Evolutionary conservation across 2,113 vertebrate genomes (phyloP).

Genomic region (Microtus montanus): DNA sequence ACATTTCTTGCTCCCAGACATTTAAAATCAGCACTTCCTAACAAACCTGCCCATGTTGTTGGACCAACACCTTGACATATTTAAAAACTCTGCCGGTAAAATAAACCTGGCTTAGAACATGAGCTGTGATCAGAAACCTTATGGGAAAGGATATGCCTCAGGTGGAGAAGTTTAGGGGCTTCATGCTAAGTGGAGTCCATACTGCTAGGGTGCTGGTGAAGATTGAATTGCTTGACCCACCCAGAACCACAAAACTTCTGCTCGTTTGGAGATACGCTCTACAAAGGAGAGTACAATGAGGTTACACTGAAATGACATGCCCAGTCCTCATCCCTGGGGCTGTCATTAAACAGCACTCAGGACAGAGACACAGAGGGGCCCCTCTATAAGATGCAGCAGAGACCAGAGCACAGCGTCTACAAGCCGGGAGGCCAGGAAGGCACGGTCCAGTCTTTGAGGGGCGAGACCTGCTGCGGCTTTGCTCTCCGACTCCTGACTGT

Average conservation of each 20-base stretch:
- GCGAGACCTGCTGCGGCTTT: not conserved
- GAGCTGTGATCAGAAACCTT: conserved; percentile 1
- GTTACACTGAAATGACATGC: not conserved
- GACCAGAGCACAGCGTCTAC: accelerated
- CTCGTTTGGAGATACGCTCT: not conserved
- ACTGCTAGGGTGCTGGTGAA: too few species aligned
- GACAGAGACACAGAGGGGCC: not conserved
- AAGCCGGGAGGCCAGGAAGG: not conserved
- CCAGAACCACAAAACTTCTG: too few species aligned
- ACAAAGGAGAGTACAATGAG: not conserved
- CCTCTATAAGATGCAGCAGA: accelerated
- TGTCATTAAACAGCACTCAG: too few species aligned
- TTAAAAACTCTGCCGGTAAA: not conserved
- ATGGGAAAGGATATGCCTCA: not conserved
- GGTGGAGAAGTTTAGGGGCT: not conserved
- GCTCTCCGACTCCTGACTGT: not conserved
- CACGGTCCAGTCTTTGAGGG: not conserved
- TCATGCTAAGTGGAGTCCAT: not conserved
- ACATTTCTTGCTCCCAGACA: not conserved
- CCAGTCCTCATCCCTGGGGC: accelerated
- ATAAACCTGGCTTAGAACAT: not conserved
- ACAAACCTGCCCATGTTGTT: not conserved
- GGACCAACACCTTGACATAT: not conserved
- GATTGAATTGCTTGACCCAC: not conserved
- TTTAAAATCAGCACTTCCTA: conserved; percentile 19